Conservation (phyloP, 2,797 vertebrate species). For the Rachycentron canadum region DNA sequence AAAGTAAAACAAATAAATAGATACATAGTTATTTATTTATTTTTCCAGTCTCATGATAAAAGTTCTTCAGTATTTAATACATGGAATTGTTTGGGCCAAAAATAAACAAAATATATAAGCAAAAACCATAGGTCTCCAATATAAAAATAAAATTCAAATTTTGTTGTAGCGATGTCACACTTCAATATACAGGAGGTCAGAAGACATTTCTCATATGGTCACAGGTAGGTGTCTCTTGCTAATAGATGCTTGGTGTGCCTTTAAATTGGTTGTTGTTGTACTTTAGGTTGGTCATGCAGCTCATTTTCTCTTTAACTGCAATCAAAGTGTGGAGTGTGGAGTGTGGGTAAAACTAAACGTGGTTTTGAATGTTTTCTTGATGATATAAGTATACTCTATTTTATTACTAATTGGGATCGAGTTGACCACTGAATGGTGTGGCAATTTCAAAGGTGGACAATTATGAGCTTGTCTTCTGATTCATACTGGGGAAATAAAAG, state of each 20-base stretch:
- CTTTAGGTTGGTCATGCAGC: slow-evolving; percentile 9
- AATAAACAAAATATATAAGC: neutral
- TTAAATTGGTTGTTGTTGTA: slow-evolving; percentile 20
- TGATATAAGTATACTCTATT: slow-evolving; percentile 19
- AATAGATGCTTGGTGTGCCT: slow-evolving; percentile 8
- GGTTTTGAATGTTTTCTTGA: neutral
- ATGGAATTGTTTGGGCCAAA: neutral
- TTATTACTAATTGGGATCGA: slow-evolving; percentile 33
- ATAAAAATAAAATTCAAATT: neutral
- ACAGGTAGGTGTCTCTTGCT: slow-evolving; percentile 36
- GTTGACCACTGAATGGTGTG: slow-evolving; percentile 44
- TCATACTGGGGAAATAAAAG: neutral
- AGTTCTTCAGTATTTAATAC: neutral
- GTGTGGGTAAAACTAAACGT: slow-evolving; percentile 2
- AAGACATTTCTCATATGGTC: slow-evolving; percentile 14
- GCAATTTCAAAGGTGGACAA: slow-evolving; percentile 34
- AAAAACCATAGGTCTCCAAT: neutral
- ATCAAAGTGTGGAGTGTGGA: neutral
- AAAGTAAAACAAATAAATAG: no score
- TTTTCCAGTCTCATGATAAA: neutral
- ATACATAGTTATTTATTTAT: neutral
- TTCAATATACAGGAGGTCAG: neutral
- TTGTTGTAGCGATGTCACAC: neutral
- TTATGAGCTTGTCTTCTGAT: slow-evolving; percentile 27
- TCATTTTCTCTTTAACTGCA: slow-evolving; percentile 35